phyloP scores from a whole-genome alignment of 1,140 invertebrate species.

The Drosophila novamexicana region DNA sequence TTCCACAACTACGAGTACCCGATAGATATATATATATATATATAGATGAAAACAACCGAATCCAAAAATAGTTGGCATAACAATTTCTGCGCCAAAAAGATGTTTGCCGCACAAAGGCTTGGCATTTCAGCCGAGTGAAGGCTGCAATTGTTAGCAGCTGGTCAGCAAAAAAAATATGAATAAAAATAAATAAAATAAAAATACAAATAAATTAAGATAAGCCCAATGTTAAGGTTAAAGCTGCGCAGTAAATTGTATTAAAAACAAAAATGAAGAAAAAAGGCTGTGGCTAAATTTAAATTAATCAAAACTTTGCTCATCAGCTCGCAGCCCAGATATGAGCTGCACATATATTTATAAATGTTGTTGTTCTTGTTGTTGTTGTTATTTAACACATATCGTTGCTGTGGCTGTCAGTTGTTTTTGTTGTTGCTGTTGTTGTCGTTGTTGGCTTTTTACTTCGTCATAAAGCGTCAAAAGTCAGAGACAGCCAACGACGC shows the following conservation, averaged over 20 bases:
- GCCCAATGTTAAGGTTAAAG: background rate
- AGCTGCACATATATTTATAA: slow-evolving; percentile 9
- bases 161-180: background rate
- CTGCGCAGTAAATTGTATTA: background rate
- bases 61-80: slow-evolving; percentile 69
- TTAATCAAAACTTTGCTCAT: slow-evolving; percentile 74
- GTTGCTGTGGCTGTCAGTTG: slow-evolving; percentile 6
- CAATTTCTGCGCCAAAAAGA: slow-evolving; percentile 67
- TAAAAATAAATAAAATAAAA: background rate
- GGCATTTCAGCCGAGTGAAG: slow-evolving; percentile 13
- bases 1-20: slow-evolving; percentile 27
- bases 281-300: slow-evolving; percentile 46
- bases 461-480: slow-evolving; percentile 70
- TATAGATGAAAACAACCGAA: background rate
- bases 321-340: slow-evolving; percentile 28
- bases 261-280: background rate
- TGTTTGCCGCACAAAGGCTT: slow-evolving; percentile 68
- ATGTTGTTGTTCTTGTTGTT: slow-evolving; percentile 36
- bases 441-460: slow-evolving; percentile 59
- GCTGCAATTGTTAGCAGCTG: slow-evolving; percentile 8
- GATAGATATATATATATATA: slow-evolving; percentile 9
- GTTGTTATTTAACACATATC: slow-evolving; percentile 25
- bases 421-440: slow-evolving; percentile 24
- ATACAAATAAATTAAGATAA: background rate
- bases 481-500: slow-evolving; percentile 57